These are phyloP conservation scores for Oryctolagus cuniculus DNA, from an alignment of 2,113 vertebrate genomes.

Conservation along the genomic window mOryCun1.1 NC_091441.1:104873001-104873500, in stretches of 20 bases:
- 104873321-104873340: not conserved
- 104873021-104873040: slow-evolving; percentile 70
- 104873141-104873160: not conserved
- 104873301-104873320: not conserved
- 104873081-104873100: not conserved
- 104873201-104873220: not conserved
- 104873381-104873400: not conserved
- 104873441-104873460: not conserved
- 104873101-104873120: not conserved
- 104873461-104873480: not conserved
- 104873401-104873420: not conserved
- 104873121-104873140: not conserved
- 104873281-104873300: not conserved
- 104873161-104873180: not conserved
- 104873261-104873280: too few species aligned
- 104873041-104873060: slow-evolving; percentile 72
- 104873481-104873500: not conserved
- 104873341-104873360: not conserved
- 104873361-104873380: not conserved
- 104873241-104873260: not conserved
- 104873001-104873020: slow-evolving; percentile 60
- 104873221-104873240: not conserved
- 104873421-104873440: not conserved
- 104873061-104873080: slow-evolving; percentile 14
- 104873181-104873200: not conserved